Evolutionary conservation across 1,140 invertebrate genomes (phyloP).

Genomic region (Danaus melanippus): DNA sequence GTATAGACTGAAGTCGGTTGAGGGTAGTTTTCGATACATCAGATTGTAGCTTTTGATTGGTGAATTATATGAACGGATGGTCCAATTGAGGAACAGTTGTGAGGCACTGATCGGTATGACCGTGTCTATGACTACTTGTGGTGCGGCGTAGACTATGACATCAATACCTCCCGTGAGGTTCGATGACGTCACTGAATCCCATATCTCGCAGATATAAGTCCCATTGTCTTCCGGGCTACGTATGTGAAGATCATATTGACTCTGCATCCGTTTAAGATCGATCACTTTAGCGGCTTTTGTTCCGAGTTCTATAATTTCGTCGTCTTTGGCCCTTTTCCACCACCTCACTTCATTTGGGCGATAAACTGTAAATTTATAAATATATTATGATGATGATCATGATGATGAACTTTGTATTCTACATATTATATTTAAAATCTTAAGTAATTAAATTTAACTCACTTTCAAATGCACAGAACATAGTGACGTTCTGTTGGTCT

Average conservation of each 20-base stretch:
- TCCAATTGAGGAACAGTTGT: slow-evolving; percentile 88
- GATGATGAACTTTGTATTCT: background rate
- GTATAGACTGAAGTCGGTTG: slow-evolving; percentile 54
- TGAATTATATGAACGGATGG: slow-evolving; percentile 82
- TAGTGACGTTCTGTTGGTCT: slow-evolving; percentile 33
- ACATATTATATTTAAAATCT: background rate
- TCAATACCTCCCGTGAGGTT: slow-evolving; percentile 52
- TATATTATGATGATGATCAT: no score
- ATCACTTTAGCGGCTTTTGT: slow-evolving; percentile 23
- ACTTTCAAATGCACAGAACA: slow-evolving; percentile 64
- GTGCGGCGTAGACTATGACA: slow-evolving; percentile 79
- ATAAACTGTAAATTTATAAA: slow-evolving; percentile 38
- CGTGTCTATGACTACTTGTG: slow-evolving; percentile 80
- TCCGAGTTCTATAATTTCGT: slow-evolving; percentile 23
- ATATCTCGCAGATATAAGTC: slow-evolving; percentile 46
- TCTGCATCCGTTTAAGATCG: slow-evolving; percentile 34
- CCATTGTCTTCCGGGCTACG: slow-evolving; percentile 44
- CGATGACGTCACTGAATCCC: slow-evolving; percentile 30
- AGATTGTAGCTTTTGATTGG: slow-evolving; percentile 78
- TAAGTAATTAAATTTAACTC: slow-evolving; percentile 10
- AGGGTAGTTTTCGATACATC: slow-evolving; percentile 72
- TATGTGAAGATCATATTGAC: slow-evolving; percentile 34
- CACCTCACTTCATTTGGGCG: slow-evolving; percentile 44
- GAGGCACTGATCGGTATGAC: slow-evolving; percentile 82
- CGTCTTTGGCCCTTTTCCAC: slow-evolving; percentile 36